Conservation (phyloP, 2,797 vertebrate genomes). For the Pristis pectinata region DNA sequence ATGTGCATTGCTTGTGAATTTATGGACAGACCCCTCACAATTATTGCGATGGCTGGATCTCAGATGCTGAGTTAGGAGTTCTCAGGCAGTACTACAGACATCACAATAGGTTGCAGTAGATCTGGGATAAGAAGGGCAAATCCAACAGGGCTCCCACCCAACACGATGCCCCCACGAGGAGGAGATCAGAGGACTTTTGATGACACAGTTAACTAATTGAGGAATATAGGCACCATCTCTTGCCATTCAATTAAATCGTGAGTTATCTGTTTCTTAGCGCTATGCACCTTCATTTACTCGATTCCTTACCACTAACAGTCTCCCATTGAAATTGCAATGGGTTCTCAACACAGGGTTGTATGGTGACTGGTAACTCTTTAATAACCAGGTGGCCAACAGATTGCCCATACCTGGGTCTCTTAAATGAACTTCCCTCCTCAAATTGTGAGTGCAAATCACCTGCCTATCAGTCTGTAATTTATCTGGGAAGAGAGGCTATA, state of each 20-base stretch:
- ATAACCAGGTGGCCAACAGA: neutral
- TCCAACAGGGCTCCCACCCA: neutral
- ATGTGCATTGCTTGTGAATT: neutral
- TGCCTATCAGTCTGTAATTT: neutral
- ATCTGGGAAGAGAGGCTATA: neutral
- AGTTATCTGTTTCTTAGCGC: neutral
- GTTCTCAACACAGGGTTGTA: neutral
- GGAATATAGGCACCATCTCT: neutral
- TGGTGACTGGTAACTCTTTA: neutral
- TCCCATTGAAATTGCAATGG: neutral
- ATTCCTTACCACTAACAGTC: neutral
- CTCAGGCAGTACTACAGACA: neutral
- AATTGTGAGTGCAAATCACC: neutral
- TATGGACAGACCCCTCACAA: neutral
- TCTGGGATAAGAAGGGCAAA: neutral
- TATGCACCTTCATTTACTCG: neutral
- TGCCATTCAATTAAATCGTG: neutral
- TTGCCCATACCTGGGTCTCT: neutral
- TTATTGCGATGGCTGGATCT: neutral
- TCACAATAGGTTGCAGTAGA: neutral
- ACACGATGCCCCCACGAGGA: neutral
- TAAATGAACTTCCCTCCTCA: neutral
- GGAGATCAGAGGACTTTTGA: neutral
- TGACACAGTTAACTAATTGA: neutral
- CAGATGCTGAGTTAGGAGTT: neutral